Evolutionary conservation across 2,888 invertebrate species (phyloP).

Genomic region (Aphodius sticticus): DNA sequence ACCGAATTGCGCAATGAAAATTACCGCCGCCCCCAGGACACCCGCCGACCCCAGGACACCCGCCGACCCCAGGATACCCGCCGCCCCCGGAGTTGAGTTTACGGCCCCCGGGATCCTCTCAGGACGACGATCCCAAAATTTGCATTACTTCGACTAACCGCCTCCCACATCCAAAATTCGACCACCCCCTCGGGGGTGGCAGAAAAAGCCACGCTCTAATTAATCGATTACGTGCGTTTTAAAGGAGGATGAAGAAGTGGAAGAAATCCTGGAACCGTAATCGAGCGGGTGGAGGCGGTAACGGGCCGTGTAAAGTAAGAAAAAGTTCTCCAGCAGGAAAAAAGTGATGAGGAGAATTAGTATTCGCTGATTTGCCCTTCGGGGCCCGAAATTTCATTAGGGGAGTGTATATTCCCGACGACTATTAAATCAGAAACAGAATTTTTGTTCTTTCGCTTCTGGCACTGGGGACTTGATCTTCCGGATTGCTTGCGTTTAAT

Average conservation of each 20-base stretch:
- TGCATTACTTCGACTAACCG: not conserved
- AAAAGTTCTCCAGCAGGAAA: conserved; percentile 9
- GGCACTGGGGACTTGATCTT: not conserved
- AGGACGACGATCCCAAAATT: too few species aligned
- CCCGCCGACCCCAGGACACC: not conserved
- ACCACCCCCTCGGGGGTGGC: not conserved
- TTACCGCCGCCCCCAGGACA: conserved; percentile 13
- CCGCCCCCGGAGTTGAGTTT: not conserved
- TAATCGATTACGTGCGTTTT: conserved; percentile 19
- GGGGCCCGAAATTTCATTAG: conserved; percentile 23
- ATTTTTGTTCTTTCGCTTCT: not conserved
- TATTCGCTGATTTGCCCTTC: conserved; percentile 6
- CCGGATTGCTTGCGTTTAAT: too few species aligned
- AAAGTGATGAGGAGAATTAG: conserved; percentile 10
- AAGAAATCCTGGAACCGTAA: conserved; percentile 17
- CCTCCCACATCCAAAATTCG: not conserved
- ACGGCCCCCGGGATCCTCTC: not conserved
- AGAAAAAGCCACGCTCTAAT: conserved; percentile 7
- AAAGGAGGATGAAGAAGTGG: conserved; percentile 16
- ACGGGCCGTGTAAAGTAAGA: conserved; percentile 18
- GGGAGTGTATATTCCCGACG: conserved; percentile 16
- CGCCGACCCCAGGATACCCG: not conserved
- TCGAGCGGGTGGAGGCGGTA: conserved; percentile 16
- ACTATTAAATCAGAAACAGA: conserved; percentile 14
- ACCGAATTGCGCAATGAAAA: conserved; percentile 16